Evolutionary conservation across 2,113 vertebrate genomes (phyloP), one percentile per base, ranked within the genome.

Genomic region (Antechinus stuartii): DNA sequence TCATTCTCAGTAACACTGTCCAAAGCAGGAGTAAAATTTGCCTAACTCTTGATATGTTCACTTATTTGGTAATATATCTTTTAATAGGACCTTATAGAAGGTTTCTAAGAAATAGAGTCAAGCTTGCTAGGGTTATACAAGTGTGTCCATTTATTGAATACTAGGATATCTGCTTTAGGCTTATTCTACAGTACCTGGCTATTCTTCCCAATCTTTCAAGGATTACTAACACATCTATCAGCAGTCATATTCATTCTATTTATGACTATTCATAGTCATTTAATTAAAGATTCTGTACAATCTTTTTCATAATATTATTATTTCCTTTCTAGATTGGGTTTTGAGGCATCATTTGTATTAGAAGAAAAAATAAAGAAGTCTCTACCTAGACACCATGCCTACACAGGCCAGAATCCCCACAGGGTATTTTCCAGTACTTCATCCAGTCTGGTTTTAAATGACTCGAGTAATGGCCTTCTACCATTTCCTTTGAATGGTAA

Each of bases 401-500:
- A 22, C 6, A 23, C 14, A 42, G 35, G n/a, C n/a, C 35, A 19
- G 61, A 42, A 10, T 42, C 6, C 68, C 68, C 42, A 22, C 19
- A 84, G 4, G 68, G 68, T 8, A 84, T 84, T 84, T 84, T 84
- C 68, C 68, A 84, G 19, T 84, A 84, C n/a, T 84, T 84, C n/a
- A 84, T 84, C 68, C 68, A 84, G n/a, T 84, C n/a, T 84, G 68
- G 68, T 84, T 96, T 92, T 92, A 25, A 84, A 0, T 92, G 8
- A 50, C 42, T 91, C 14, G 7, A 23, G 2, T 35, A 92, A 61
- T 27, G 84, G 92, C 2, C 2, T 92, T 26, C 27, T 53, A 26
- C 5, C 0, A 57, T 53, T 91, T 96, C 25, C 19, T 91, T 3
- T 54, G 95, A 54, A 22, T 84, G 46, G 54, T 76, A 54, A 93